phyloP scores from a whole-genome alignment of 2,888 invertebrate genomes.

The Apodemia zela region DNA sequence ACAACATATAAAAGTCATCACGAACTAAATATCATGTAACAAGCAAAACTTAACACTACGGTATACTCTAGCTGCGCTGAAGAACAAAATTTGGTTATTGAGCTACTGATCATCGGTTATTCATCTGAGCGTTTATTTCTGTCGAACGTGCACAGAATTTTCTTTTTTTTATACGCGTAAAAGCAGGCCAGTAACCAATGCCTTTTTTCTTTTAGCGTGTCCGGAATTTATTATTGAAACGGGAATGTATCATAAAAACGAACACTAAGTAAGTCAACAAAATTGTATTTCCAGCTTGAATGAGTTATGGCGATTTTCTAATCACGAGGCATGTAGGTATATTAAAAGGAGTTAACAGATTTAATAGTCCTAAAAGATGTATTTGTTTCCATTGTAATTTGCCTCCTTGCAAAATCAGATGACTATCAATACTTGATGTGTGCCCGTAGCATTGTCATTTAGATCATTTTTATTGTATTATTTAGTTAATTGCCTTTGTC shows the following conservation, averaged over 20 bases:
- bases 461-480: slow-evolving; percentile 25
- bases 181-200: not conserved
- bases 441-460: slow-evolving; percentile 24
- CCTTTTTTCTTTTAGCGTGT: not conserved
- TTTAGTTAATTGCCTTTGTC: slow-evolving; percentile 27
- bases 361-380: not conserved
- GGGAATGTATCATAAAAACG: not conserved
- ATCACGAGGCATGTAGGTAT: not conserved
- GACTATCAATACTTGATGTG: slow-evolving; percentile 14
- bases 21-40: not conserved
- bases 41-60: not conserved
- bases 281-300: not conserved
- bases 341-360: not conserved
- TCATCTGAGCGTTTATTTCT: not conserved
- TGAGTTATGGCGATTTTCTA: not conserved
- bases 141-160: not conserved
- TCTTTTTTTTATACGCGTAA: not conserved
- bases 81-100: not conserved
- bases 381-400: not conserved
- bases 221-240: not conserved
- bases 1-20: slow-evolving; percentile 7
- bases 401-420: slow-evolving; percentile 3
- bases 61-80: not conserved
- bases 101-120: not conserved
- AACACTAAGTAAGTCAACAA: not conserved